These are phyloP conservation scores for Oligia latruncula DNA, from an alignment of 2,888 invertebrate species.

Conservation along the genomic window DNA sequence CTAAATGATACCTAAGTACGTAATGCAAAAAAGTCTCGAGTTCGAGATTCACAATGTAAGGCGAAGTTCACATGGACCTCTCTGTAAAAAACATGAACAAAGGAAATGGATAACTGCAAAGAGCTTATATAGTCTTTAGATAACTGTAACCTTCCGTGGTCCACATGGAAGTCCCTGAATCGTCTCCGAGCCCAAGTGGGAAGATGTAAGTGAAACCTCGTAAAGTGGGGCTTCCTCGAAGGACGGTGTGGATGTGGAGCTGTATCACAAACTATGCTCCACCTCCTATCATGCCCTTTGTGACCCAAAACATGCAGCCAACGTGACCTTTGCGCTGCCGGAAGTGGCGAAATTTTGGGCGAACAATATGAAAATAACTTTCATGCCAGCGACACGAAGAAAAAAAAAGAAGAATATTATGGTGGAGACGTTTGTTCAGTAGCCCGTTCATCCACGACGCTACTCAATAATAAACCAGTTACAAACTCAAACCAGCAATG, in stretches of 20 bases:
- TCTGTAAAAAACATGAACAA: not conserved
- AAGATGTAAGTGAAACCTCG: not conserved
- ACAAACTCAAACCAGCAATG: not conserved
- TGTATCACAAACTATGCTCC: not conserved
- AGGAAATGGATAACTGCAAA: not conserved
- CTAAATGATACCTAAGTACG: conserved; percentile 56
- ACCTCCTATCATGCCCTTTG: not conserved
- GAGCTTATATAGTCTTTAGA: no score
- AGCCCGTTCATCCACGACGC: not conserved
- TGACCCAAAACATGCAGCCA: not conserved
- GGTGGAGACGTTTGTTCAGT: not conserved
- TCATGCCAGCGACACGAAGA: not conserved
- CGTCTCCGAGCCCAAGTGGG: not conserved
- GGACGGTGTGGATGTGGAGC: not conserved
- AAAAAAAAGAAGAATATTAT: not conserved
- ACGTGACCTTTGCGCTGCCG: not conserved
- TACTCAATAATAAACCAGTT: not conserved
- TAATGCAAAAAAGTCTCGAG: conserved; percentile 56
- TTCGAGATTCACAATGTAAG: conserved; percentile 34
- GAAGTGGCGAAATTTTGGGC: not conserved
- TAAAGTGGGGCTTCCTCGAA: not conserved
- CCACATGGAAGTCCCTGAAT: not conserved
- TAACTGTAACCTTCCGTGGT: not conserved
- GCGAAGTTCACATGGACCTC: conserved; percentile 1
- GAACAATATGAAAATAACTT: not conserved